A percentile compares a stretch with the other conserved stretches of the same genome.
Conservation (phyloP, 2,888 invertebrate genomes). For the Temnothorax rugatulus region DNA sequence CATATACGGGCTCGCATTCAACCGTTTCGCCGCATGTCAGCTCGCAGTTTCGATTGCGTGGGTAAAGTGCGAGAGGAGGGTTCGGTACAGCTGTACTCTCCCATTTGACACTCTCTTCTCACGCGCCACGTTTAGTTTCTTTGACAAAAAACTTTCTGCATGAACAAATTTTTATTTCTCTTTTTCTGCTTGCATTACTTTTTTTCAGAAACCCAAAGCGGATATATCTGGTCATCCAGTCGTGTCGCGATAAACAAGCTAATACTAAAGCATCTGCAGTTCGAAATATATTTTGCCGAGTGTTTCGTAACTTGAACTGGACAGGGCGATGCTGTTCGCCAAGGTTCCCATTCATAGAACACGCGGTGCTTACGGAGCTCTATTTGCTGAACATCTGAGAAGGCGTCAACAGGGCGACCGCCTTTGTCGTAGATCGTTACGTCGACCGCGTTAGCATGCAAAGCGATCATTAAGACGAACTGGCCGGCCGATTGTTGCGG, state of each 20-base stretch:
- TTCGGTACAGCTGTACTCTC: slow-evolving; percentile 37
- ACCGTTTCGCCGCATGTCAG: slow-evolving; percentile 41
- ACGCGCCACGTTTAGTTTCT: not conserved
- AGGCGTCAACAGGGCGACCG: slow-evolving; percentile 9
- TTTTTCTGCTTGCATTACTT: not conserved
- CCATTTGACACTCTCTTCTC: slow-evolving; percentile 22
- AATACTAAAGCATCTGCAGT: not conserved
- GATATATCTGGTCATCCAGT: not conserved
- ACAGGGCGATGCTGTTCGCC: not conserved
- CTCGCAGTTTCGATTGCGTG: slow-evolving; percentile 46
- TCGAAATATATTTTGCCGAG: not conserved
- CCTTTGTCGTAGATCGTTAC: slow-evolving; percentile 48
- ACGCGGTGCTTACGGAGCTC: not conserved
- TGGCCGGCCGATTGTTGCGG: slow-evolving; percentile 59
- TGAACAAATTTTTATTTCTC: not conserved
- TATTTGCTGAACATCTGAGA: not conserved
- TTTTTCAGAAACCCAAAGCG: not conserved
- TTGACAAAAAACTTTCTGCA: not conserved
- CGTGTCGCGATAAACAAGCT: not conserved
- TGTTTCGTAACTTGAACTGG: not conserved
- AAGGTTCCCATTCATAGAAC: not conserved
- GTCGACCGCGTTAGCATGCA: slow-evolving; percentile 48
- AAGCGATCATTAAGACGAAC: slow-evolving; percentile 58
- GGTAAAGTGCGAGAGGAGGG: slow-evolving; percentile 44
- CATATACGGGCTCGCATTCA: slow-evolving; percentile 38